These are phyloP conservation scores for Cheilosia impressa DNA, from an alignment of 2,888 invertebrate species.

Conservation along the genomic window DNA sequence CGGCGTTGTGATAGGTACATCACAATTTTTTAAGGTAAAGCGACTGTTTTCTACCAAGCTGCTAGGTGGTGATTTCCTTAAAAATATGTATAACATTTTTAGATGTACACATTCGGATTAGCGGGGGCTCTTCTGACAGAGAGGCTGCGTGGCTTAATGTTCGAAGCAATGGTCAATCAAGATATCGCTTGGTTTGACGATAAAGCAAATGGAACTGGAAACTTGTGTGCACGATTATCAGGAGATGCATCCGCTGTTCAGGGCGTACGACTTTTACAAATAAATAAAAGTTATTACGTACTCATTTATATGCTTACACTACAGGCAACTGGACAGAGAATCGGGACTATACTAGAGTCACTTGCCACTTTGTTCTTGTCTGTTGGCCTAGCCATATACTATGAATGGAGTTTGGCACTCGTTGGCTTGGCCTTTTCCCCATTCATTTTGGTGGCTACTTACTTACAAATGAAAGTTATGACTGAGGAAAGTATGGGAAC, in stretches of 20 bases:
- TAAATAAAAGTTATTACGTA: background rate
- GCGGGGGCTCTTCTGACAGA: constrained; percentile 92
- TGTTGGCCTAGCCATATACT: constrained; percentile 87
- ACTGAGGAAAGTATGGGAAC: constrained; percentile 87
- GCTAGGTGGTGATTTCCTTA: too few relatives aligned
- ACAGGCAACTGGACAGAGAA: constrained; percentile 91
- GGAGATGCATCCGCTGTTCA: constrained; percentile 91
- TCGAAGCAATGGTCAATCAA: constrained; percentile 88
- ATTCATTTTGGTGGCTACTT: constrained; percentile 87
- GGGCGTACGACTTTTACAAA: constrained; percentile 85
- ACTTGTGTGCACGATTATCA: constrained; percentile 89
- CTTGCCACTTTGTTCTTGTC: constrained; percentile 88
- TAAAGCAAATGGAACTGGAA: constrained; percentile 89
- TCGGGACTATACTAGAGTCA: constrained; percentile 91
- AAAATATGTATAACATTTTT: constrained; percentile 14
- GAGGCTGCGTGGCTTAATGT: constrained; percentile 88
- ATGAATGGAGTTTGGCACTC: constrained; percentile 90
- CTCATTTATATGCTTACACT: constrained; percentile 78
- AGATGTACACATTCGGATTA: constrained; percentile 88
- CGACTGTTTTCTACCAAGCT: too few relatives aligned
- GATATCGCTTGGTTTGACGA: constrained; percentile 91
- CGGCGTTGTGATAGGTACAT: constrained; percentile 87
- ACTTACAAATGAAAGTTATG: constrained; percentile 88
- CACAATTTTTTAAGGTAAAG: constrained; percentile 88
- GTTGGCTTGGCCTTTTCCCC: constrained; percentile 90